Percentiles rank a stretch among this genome's conserved stretches.
These are phyloP conservation scores for Heliconius nattereri DNA, from an alignment of 1,140 invertebrate species.

Conservation along the genomic window DNA sequence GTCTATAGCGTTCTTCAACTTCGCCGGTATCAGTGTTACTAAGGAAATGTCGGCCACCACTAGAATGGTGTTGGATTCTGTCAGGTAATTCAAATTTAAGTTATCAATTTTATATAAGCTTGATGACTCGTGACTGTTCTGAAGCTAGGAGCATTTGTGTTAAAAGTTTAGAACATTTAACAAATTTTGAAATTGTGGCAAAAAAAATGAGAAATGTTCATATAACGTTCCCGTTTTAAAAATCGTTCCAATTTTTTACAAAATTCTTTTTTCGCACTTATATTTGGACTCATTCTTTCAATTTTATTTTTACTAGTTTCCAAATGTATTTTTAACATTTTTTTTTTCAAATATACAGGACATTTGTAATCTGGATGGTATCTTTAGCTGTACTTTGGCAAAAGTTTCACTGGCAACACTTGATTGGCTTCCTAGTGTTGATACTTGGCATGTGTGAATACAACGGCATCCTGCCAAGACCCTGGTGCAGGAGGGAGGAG, in stretches of 20 bases:
- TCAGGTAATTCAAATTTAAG: constrained; percentile 71
- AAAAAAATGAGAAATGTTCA: no score
- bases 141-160: no score
- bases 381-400: constrained; percentile 90
- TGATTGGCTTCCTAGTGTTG: constrained; percentile 88
- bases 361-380: constrained; percentile 93
- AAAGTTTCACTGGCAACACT: constrained; percentile 89
- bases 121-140: no score
- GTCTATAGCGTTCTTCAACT: constrained; percentile 98
- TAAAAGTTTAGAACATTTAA: no score
- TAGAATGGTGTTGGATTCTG: constrained; percentile 94
- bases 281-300: no score
- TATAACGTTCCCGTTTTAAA: no score
- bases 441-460: constrained; percentile 90
- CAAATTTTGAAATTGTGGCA: no score
- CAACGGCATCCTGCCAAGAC: constrained; percentile 84
- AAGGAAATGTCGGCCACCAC: constrained; percentile 96
- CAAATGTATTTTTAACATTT: no score
- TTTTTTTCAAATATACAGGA: constrained; percentile 78
- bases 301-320: no score
- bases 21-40: constrained; percentile 96
- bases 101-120: no score
- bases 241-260: no score
- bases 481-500: constrained; percentile 31
- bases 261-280: no score